Base-by-base conservation (phyloP, 1,140 invertebrate genomes). In the Calliopsis andreniformis region DNA sequence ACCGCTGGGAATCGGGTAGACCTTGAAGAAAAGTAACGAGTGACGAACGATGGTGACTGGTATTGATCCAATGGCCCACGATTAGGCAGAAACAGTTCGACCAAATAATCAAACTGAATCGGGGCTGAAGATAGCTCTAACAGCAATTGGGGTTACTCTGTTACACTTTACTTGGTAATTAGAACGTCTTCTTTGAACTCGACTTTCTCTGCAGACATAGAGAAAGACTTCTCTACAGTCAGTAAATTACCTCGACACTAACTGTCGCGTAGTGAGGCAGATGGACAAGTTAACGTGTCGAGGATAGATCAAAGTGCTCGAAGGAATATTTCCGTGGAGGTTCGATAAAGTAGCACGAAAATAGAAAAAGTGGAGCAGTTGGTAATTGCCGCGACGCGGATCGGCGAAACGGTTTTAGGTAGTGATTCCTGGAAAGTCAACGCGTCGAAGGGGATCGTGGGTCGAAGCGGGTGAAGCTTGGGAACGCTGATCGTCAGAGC, bases 381-480 rank as follows among this genome's bases (percentile, higher is more conserved):
- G n/a, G 5, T n/a, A 7, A 18, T 16, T 14, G 25, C 12, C n/a
- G n/a, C n/a, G n/a, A 45, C 35, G 28, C 16, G 12, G 14, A 16
- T 7, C 56, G 14, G 20, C 1, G 18, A n/a, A 39, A 43, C 51
- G 23, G 32, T 55, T 55, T 20, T 61, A 71, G 69, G 39, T 30
- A 18, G 2, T 4, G 35, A 1, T 75, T 75, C 71, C 0, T 0
- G n/a, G 71, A 67, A 67, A 1, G 20, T 73, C 5, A 28, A 1
- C 6, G 56, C 69, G 58, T 62, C 23, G 30, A 42, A 12, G 58
- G 32, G 45, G 69, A 42, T 62, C 30, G 18, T 7, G 4, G 35
- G 16, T 20, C 43, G 28, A 62, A 62, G n/a, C 42, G 28, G 45
- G 18, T 39, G 30, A 28, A 47, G 20, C 4, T 67, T 30, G 25